Conservation (phyloP, 2,113 vertebrate genomes). For the Thermophis baileyi region DNA sequence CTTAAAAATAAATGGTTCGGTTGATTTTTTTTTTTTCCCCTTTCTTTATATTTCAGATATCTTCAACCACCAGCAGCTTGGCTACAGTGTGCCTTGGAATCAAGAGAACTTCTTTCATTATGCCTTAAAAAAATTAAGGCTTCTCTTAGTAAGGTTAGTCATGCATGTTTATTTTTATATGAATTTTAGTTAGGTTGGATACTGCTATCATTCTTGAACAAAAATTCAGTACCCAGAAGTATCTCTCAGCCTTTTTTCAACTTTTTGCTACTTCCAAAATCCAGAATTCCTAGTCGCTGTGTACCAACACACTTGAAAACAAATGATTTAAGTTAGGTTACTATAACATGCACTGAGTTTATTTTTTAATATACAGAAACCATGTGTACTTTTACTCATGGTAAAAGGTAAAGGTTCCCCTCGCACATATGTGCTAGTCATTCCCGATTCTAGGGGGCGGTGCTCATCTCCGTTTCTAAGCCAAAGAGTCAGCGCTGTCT, state of each 20-base stretch:
- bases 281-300: not conserved
- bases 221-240: not conserved
- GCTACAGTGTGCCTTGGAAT: conserved; percentile 91
- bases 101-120: conserved; percentile 90
- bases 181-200: not conserved
- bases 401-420: no score
- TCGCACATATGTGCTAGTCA: no score
- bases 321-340: not conserved
- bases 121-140: conserved; percentile 95
- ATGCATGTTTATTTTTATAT: not conserved
- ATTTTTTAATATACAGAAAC: not conserved
- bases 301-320: not conserved
- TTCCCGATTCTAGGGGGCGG: no score
- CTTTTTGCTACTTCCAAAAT: not conserved
- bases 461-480: no score
- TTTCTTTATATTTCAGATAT: conserved; percentile 72
- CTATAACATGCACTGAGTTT: not conserved
- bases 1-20: not conserved
- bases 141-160: conserved; percentile 74
- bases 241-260: not conserved
- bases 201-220: not conserved
- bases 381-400: not conserved
- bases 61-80: conserved; percentile 90
- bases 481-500: no score
- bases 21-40: not conserved